Conservation (phyloP, 1,140 invertebrate genomes). For the Cherax destructor region DNA sequence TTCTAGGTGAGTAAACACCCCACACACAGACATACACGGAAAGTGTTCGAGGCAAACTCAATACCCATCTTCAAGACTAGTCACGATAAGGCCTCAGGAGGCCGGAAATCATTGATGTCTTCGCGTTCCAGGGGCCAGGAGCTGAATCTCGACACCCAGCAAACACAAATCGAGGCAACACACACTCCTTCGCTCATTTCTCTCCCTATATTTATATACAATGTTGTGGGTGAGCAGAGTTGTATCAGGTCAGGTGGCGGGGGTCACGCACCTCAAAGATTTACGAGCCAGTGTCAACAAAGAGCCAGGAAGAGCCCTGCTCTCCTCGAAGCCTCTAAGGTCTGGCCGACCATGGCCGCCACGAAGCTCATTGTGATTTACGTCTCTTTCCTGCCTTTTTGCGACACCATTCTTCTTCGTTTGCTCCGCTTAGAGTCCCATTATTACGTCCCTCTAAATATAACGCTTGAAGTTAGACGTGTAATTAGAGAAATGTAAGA, state of each 20-base stretch:
- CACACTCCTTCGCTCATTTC: background rate
- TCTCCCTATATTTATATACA: background rate
- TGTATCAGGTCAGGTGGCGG: background rate
- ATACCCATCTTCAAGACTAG: too few species aligned
- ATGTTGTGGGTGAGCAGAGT: too few species aligned
- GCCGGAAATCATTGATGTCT: too few species aligned
- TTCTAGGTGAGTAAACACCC: too few species aligned
- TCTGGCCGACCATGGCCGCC: background rate
- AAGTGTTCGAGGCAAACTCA: too few species aligned
- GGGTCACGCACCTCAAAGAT: conserved; percentile 32
- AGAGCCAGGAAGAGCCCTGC: background rate
- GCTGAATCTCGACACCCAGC: too few species aligned
- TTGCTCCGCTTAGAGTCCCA: background rate
- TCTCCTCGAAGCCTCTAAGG: background rate
- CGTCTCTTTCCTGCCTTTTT: conserved; percentile 1
- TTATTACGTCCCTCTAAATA: conserved; percentile 18
- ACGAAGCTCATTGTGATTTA: conserved; percentile 4
- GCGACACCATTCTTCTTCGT: conserved; percentile 15
- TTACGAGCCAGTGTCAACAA: conserved; percentile 34
- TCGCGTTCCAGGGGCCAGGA: too few species aligned
- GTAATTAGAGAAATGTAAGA: background rate
- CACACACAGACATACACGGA: too few species aligned
- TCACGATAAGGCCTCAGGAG: too few species aligned
- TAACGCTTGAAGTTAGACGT: background rate
- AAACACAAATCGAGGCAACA: too few species aligned